phyloP scores from a whole-genome alignment of 2,113 vertebrate species.

The Mustela lutreola region DNA sequence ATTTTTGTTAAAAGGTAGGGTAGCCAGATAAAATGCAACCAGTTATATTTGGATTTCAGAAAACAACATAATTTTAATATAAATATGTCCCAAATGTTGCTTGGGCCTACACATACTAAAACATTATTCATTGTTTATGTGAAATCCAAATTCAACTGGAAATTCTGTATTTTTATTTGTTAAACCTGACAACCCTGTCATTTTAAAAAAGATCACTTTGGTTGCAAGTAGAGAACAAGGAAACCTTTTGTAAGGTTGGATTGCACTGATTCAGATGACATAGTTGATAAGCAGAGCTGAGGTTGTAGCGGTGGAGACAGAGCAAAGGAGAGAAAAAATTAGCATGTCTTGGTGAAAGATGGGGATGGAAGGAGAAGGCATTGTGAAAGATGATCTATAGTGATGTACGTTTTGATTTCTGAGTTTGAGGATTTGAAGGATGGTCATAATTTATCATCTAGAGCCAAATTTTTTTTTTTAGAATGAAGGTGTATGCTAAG shows the following conservation, averaged over 20 bases:
- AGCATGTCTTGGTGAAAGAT: neutral
- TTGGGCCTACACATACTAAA: neutral
- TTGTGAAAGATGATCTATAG: neutral
- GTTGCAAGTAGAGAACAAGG: neutral
- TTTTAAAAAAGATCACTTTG: constrained; percentile 22
- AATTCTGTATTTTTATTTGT: constrained; percentile 10
- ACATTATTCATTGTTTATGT: neutral
- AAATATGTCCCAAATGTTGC: neutral
- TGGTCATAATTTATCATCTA: neutral
- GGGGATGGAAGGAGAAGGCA: neutral
- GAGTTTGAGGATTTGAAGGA: neutral
- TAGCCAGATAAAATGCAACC: neutral
- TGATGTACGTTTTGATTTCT: neutral
- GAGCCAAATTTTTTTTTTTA: neutral
- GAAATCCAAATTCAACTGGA: neutral
- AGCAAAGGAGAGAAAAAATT: neutral
- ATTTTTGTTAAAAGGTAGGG: neutral
- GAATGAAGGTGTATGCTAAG: neutral
- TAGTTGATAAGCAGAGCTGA: neutral
- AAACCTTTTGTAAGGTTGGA: neutral
- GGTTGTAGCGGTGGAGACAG: neutral
- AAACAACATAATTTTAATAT: neutral
- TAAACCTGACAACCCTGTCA: neutral
- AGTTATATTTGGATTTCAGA: constrained; percentile 21
- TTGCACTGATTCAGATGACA: neutral